Base-by-base conservation (phyloP, 2,113 vertebrate species). In the Paratilapia polleni region DNA sequence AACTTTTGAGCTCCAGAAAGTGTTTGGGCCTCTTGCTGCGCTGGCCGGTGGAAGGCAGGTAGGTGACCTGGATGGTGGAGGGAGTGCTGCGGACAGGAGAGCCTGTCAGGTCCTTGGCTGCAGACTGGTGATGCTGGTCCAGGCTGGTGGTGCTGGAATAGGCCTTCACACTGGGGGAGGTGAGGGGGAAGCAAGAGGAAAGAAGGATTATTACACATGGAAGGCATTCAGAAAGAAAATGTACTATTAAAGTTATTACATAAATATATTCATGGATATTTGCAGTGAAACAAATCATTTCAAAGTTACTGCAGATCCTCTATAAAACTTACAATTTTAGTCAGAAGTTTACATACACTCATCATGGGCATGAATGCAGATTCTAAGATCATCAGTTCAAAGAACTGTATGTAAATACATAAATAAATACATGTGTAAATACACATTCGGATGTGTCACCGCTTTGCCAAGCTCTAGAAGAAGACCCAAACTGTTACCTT, bases 11-110 rank as follows among this genome's bases (percentile, higher is more conserved):
- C 92, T 99, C 98, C 70, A 99, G 95, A 79, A 99, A 99, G 92
- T 99, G 98, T 91, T 99, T 99, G 94, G 98, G 97, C 88, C 98
- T 97, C 93, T 99, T 99, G 95, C 97, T 99, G 95, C 97, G 97
- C 96, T 98, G 98, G 81, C 92, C 96, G 6, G 97, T 97, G 60
- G 98, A 98, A 63, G 98, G 98, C 90, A 99, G 95, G 94, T 99
- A 99, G 63, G 98, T 99, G 88, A 99, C 98, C 94, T 99, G 98
- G 94, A 98, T 99, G 96, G 97, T 99, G 82, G 96, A 96, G 14
- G 96, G 94, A 2, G 95, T 87, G 36, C 94, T 84, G 14, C 96
- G 85, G 5, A 91, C 92, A 1, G 94, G 94, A 17, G 95, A 97
- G 19, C 95, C 96, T 2, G 97, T 99, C 85, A 99, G 95, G 91